These are phyloP conservation scores for Microctenopoma stevenorrisi DNA, from an alignment of 2,797 vertebrate genomes.

Conservation along the genomic window DNA sequence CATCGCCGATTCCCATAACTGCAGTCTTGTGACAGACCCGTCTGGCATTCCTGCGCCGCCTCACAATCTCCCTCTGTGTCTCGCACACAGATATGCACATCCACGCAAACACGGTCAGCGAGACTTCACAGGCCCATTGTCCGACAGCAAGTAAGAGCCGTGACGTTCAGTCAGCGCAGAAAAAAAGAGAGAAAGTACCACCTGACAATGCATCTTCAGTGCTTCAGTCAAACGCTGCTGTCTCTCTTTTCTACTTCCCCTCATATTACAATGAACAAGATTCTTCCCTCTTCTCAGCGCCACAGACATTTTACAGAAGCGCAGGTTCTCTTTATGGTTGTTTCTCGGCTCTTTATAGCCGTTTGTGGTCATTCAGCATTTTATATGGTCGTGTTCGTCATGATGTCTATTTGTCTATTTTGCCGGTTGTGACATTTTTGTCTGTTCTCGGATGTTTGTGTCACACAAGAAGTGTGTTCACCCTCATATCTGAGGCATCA, in stretches of 20 bases:
- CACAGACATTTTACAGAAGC: background rate
- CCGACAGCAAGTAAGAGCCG: conserved; percentile 49
- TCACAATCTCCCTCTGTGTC: conserved; percentile 50
- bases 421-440: too few species aligned
- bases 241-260: conserved; percentile 51
- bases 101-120: conserved; percentile 6
- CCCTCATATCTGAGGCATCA: too few species aligned
- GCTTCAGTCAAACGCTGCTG: background rate
- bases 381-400: too few species aligned
- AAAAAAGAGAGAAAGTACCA: conserved; percentile 22
- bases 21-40: conserved; percentile 74
- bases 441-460: too few species aligned
- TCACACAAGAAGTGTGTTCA: too few species aligned
- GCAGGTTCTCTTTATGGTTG: too few species aligned
- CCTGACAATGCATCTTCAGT: conserved; percentile 47
- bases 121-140: conserved; percentile 57
- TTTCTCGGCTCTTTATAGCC: too few species aligned
- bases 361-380: too few species aligned
- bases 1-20: conserved; percentile 64
- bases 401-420: too few species aligned
- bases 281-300: conserved; percentile 56
- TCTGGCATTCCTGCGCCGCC: conserved; percentile 61
- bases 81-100: conserved; percentile 17
- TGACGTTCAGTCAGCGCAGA: conserved; percentile 57
- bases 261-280: conserved; percentile 34